Percentiles rank a stretch among this genome's conserved stretches.
phyloP scores from a whole-genome alignment of 2,888 invertebrate species.

The Trachelus stipa region DNA sequence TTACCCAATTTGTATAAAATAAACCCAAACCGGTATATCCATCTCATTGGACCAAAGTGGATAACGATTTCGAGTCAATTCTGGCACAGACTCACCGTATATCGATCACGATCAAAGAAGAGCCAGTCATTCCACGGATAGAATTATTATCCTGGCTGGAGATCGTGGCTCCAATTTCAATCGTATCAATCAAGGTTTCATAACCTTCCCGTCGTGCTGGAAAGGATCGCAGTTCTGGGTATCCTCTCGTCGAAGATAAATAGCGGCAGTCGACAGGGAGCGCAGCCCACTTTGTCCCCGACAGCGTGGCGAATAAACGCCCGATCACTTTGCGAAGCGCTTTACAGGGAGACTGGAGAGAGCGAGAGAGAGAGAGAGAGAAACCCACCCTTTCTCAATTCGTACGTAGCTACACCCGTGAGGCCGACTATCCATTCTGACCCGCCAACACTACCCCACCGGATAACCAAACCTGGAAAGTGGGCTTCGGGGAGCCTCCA shows the following conservation, averaged over 20 bases:
- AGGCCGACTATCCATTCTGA: slow-evolving; percentile 47
- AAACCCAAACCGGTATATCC: neutral
- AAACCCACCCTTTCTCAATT: slow-evolving; percentile 42
- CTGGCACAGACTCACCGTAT: neutral
- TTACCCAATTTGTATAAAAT: neutral
- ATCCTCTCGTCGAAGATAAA: slow-evolving; percentile 51
- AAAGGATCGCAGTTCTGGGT: slow-evolving; percentile 50
- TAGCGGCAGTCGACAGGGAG: slow-evolving; percentile 50
- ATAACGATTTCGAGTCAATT: neutral
- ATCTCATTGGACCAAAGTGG: neutral
- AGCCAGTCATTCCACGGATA: slow-evolving; percentile 25
- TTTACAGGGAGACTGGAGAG: neutral
- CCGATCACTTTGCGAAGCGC: slow-evolving; percentile 46
- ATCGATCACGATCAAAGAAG: slow-evolving; percentile 12
- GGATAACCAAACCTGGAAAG: neutral
- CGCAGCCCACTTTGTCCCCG: slow-evolving; percentile 57
- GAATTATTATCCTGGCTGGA: neutral
- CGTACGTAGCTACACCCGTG: slow-evolving; percentile 46
- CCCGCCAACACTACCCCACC: slow-evolving; percentile 42
- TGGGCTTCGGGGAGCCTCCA: slow-evolving; percentile 37
- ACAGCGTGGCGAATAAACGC: slow-evolving; percentile 52
- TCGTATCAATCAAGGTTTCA: slow-evolving; percentile 41
- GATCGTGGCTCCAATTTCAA: neutral
- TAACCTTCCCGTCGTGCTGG: slow-evolving; percentile 39
- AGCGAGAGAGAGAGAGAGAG: slow-evolving; percentile 12